A percentile compares a stretch with the other conserved stretches of the same genome.
Evolutionary conservation across 2,888 invertebrate species (phyloP).

Genomic region (Isoperla grammatica): DNA sequence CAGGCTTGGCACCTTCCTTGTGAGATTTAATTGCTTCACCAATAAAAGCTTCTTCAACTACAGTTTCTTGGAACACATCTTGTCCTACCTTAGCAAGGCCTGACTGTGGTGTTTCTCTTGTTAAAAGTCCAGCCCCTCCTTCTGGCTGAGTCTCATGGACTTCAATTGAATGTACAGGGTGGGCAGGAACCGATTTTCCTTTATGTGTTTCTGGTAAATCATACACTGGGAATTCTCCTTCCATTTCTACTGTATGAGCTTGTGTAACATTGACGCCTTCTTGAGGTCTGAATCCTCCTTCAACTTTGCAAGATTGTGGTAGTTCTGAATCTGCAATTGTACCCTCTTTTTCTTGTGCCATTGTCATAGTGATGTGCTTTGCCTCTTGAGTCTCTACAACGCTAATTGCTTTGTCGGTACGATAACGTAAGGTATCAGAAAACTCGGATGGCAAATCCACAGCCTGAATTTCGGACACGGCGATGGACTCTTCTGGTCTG

Average conservation of each 20-base stretch:
- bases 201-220: slow-evolving; percentile 50
- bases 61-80: slow-evolving; percentile 45
- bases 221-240: slow-evolving; percentile 50
- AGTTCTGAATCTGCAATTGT: slow-evolving; percentile 40
- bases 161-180: slow-evolving; percentile 50
- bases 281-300: slow-evolving; percentile 52
- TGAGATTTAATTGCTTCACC: slow-evolving; percentile 51
- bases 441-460: slow-evolving; percentile 52
- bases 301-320: slow-evolving; percentile 42
- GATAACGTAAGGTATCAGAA: slow-evolving; percentile 50
- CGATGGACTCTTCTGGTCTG: slow-evolving; percentile 54
- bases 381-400: slow-evolving; percentile 57
- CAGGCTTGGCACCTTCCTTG: slow-evolving; percentile 40
- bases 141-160: slow-evolving; percentile 45
- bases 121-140: slow-evolving; percentile 45
- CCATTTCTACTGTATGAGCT: slow-evolving; percentile 59
- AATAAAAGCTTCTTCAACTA: slow-evolving; percentile 49
- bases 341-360: slow-evolving; percentile 61
- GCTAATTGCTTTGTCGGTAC: slow-evolving; percentile 49
- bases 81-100: slow-evolving; percentile 45
- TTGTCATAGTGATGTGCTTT: slow-evolving; percentile 55
- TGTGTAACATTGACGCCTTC: slow-evolving; percentile 57
- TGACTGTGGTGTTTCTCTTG: slow-evolving; percentile 43
- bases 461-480: slow-evolving; percentile 53
- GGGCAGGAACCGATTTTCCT: slow-evolving; percentile 47